Evolutionary conservation across 2,888 invertebrate genomes (phyloP), one percentile per base, ranked within the genome.

Genomic region (Lypha dubia): DNA sequence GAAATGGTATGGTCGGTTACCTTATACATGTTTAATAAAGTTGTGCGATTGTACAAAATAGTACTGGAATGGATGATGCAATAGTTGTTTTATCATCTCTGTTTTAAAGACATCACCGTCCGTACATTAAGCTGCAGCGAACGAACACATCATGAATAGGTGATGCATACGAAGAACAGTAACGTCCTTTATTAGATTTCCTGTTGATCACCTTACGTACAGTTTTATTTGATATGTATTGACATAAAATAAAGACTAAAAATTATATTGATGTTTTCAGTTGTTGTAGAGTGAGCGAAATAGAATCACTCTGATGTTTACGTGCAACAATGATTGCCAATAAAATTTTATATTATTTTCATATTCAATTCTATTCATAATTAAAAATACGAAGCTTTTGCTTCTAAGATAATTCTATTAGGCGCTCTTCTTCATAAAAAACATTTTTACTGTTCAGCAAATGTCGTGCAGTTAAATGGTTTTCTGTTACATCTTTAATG

Each of bases 281-380:
- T 15, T 35, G 46, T n/a, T 56, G 28, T 5, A 35, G 15, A 32
- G 20, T 67, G 67, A 49, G 51, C 3, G 11, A 17, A 15, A 2
- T 24, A 51, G 28, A 51, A 51, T 2, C 15, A 65, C 49, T 20
- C 4, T 3, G 20, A 24, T 41, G 15, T 0, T 41, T 20, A 20
- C 7, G 2, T 8, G 15, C 2, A 15, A 6, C 22, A 41, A 24
- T 24, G 15, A 41, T 11, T 44, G 9, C 11, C 11, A n/a, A 24
- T 53, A 41, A 68, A 20, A 51, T 38, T 35, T 8, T 20, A 15
- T 53, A 38, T 38, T 68, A 38, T 51, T n/a, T 53, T 41, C 4
- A 22, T 68, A 13, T 68, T 35, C 68, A 35, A 41, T n/a, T 35
- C 68, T 49, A 41, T n/a, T 56, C 41, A 44, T 56, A 56, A 56